Evolutionary conservation across 2,113 vertebrate genomes (phyloP), one percentile per base, ranked within the genome.

Genomic region (Festucalex cinctus): DNA sequence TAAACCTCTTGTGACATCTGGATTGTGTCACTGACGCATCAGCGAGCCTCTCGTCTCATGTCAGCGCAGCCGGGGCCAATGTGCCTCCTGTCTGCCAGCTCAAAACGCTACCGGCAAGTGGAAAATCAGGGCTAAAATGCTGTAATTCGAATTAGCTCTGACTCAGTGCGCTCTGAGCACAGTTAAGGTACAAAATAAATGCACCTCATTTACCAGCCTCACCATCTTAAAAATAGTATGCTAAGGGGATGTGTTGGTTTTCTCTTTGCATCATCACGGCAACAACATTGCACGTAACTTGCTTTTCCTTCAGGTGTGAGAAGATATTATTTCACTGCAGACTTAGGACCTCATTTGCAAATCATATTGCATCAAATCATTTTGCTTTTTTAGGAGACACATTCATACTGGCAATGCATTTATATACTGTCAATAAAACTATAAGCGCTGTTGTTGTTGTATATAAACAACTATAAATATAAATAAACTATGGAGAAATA

Each of bases 51-150:
- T 61, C 37, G 59, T 61, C 36, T 61, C 19, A n/a, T 61, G 59
- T 61, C 35, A 22, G 36, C 12, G 12, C 37, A 13, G 37, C 59
- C 20, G 6, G 14, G 16, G 54, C 59, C 37, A 61, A 61, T 22
- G 59, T 61, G 36, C 59, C 59, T 61, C 36, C 59, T 39, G 35
- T 60, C 59, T 39, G 59, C 20, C 59, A 61, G 59, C 36, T 61
- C 59, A 39, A 61, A 61, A 61, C 10, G 59, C 59, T 39, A 41
- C 37, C 36, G 37, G 59, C 59, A 39, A 41, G 37, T 61, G 20
- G 59, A 61, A 43, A 62, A 62, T 43, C 37, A 62, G 59, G 36
- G 59, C 19, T 41, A 62, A 62, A 62, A 62, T 62, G 59, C 59
- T 22, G 59, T 62, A 62, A 62, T 62, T 62, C 36, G 13, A 41